Evolutionary conservation across 2,797 vertebrate species (phyloP).

Genomic region (Poliocrania exsul): DNA sequence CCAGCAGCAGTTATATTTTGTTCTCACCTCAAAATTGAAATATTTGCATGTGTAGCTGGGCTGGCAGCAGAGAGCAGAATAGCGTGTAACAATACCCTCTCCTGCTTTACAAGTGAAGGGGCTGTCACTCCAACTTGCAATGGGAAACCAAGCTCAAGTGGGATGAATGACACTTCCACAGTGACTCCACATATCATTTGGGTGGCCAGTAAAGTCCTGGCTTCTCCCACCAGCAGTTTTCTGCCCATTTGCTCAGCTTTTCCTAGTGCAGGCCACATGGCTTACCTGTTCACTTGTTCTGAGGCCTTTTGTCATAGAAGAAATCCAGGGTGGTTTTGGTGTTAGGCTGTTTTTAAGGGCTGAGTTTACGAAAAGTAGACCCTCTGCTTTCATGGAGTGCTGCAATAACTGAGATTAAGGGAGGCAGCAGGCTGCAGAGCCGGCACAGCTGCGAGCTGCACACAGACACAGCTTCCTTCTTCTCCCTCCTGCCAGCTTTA

Average conservation of each 20-base stretch:
- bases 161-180: neutral
- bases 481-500: constrained; percentile 24
- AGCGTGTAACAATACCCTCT: rapidly evolving
- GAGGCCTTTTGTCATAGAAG: neutral
- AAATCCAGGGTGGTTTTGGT: neutral
- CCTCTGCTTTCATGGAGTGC: neutral
- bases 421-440: neutral
- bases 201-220: neutral
- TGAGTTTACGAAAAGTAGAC: neutral
- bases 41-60: neutral
- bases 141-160: neutral
- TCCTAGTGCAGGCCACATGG: neutral
- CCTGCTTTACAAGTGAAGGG: neutral
- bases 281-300: neutral
- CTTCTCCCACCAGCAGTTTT: neutral
- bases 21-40: neutral
- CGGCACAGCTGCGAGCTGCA: neutral
- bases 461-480: neutral
- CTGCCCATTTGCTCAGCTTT: neutral
- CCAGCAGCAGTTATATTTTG: neutral
- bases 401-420: neutral
- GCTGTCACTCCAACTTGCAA: neutral
- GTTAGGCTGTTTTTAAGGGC: neutral
- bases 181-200: neutral
- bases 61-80: neutral